Evolutionary conservation across 2,113 vertebrate genomes (phyloP).

Genomic region (Melanostigma gelatinosum): DNA sequence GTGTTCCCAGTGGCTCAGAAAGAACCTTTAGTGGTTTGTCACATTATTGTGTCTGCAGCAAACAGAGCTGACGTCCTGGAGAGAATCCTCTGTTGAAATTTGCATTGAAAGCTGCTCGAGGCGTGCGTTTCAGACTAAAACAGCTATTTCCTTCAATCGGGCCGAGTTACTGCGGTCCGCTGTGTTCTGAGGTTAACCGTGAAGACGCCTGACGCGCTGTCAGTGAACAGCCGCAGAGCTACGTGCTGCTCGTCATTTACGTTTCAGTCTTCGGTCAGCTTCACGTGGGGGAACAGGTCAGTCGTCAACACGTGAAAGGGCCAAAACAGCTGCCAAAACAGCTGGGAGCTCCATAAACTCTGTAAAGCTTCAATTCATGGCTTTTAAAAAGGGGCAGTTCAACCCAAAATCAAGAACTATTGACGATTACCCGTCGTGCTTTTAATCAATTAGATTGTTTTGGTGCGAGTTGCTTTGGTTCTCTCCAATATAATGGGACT

Average conservation of each 20-base stretch:
- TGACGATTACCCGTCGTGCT: no score
- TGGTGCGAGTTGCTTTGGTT: no score
- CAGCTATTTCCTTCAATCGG: neutral
- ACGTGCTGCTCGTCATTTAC: neutral
- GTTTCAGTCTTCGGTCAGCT: no score
- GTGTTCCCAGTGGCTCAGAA: neutral
- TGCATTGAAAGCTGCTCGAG: neutral
- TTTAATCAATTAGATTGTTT: no score
- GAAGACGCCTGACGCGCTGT: neutral
- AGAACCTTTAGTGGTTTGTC: neutral
- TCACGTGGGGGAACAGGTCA: no score
- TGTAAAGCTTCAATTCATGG: no score
- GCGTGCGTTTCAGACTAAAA: neutral
- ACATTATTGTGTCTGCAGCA: neutral
- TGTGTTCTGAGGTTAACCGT: neutral
- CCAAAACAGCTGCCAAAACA: no score
- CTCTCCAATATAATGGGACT: no score
- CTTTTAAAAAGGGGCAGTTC: no score
- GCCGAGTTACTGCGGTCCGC: rapidly evolving
- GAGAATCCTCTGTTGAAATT: neutral
- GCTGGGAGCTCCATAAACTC: no score
- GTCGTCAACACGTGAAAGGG: no score
- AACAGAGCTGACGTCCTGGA: neutral
- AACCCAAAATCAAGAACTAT: no score
- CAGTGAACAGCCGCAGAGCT: neutral